phyloP scores from a whole-genome alignment of 2,113 vertebrate species.

The Thalassoma bifasciatum region DNA sequence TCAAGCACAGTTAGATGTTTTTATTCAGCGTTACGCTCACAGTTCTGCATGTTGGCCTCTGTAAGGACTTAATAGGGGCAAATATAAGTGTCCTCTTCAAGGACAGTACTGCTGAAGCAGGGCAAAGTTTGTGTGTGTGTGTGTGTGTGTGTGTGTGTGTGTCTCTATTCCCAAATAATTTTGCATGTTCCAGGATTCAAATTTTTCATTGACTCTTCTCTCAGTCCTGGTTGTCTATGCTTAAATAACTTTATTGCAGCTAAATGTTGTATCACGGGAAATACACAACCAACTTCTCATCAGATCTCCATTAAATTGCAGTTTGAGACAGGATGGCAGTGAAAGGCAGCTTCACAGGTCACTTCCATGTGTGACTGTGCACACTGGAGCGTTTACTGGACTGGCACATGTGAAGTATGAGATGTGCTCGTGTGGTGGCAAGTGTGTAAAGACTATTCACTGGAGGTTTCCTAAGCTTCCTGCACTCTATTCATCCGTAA shows the following conservation, averaged over 20 bases:
- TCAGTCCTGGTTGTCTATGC: slow-evolving; percentile 1
- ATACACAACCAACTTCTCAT: slow-evolving; percentile 23
- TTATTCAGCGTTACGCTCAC: not conserved
- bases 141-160: not conserved
- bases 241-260: slow-evolving; percentile 16
- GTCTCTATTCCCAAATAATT: not conserved
- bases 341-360: not conserved
- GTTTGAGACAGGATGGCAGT: slow-evolving; percentile 18
- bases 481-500: not conserved
- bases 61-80: not conserved
- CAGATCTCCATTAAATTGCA: slow-evolving; percentile 33
- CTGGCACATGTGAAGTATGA: not conserved
- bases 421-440: not conserved
- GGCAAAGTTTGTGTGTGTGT: not conserved
- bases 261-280: slow-evolving; percentile 37
- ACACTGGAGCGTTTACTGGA: not conserved
- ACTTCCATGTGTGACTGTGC: slow-evolving; percentile 28
- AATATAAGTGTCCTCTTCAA: slow-evolving; percentile 11
- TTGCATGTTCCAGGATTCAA: slow-evolving; percentile 10
- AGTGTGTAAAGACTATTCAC: not conserved
- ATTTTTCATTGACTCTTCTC: not conserved
- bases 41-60: slow-evolving; percentile 19
- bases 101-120: slow-evolving; percentile 25
- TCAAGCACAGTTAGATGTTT: slow-evolving; percentile 9
- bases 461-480: not conserved